Evolutionary conservation across 2,888 invertebrate species (phyloP).

Genomic region (Amiota minor): DNA sequence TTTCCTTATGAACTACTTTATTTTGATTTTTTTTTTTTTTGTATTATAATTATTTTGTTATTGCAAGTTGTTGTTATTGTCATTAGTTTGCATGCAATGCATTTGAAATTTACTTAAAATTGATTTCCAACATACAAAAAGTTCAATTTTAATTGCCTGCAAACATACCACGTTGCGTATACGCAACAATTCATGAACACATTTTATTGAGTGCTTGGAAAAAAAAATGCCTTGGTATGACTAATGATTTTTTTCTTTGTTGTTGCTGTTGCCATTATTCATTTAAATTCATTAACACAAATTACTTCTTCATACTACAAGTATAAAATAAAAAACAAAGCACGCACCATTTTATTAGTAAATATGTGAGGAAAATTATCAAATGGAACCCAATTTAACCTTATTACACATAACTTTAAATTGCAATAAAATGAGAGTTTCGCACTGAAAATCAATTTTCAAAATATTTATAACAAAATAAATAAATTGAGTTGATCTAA

Average conservation of each 20-base stretch:
- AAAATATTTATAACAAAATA: neutral
- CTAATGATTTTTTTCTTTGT: conserved; percentile 22
- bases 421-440: no score
- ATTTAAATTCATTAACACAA: no score
- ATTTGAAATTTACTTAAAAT: conserved; percentile 49
- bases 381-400: no score
- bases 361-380: neutral
- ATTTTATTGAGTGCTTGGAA: conserved; percentile 23
- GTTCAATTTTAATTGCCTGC: conserved; percentile 35
- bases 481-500: neutral
- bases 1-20: conserved; percentile 48
- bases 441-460: no score
- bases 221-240: conserved; percentile 9
- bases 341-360: conserved; percentile 37
- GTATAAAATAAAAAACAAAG: neutral
- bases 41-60: conserved; percentile 22
- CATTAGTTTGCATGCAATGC: conserved; percentile 60
- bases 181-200: conserved; percentile 62
- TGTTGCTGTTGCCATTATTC: conserved; percentile 45
- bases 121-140: conserved; percentile 18
- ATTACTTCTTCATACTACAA: neutral
- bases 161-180: conserved; percentile 55
- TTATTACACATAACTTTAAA: no score
- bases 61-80: conserved; percentile 33
- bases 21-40: conserved; percentile 26